A percentile compares a stretch with the other conserved stretches of the same genome.
Conservation (phyloP, 2,888 invertebrate species). For the Eueremaeus valkanovi region DNA sequence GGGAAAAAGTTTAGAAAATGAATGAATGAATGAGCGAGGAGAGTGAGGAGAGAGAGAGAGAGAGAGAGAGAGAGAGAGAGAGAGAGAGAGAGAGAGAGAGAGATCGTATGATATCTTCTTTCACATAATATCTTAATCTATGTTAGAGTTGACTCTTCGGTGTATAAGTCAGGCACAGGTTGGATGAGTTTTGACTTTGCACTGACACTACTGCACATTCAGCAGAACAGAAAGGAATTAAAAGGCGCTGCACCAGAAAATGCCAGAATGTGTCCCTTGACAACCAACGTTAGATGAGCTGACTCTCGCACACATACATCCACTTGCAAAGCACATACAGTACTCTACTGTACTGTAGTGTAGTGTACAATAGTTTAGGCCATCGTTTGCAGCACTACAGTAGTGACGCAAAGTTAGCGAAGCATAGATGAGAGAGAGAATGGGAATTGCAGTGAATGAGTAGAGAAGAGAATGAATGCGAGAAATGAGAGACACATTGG, state of each 20-base stretch:
- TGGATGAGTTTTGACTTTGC: slow-evolving; percentile 33
- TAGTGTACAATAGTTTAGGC: not conserved
- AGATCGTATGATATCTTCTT: not conserved
- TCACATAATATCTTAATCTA: slow-evolving; percentile 34
- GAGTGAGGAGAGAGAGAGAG: too few relatives aligned
- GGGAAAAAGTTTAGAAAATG: not conserved
- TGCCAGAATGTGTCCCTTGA: slow-evolving; percentile 32
- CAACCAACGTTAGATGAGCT: slow-evolving; percentile 13
- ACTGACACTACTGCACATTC: not conserved
- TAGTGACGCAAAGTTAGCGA: slow-evolving; percentile 16
- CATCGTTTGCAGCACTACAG: not conserved
- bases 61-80: too few relatives aligned
- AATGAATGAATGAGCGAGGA: too few relatives aligned
- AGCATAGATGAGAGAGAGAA: slow-evolving; percentile 21
- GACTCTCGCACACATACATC: not conserved
- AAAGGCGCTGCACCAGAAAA: slow-evolving; percentile 30
- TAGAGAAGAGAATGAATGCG: not conserved
- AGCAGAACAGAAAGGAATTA: slow-evolving; percentile 29
- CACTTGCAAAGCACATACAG: not conserved
- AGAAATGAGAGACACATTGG: not conserved
- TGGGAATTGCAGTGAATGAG: not conserved
- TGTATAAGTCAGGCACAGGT: slow-evolving; percentile 22
- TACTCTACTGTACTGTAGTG: too few relatives aligned
- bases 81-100: too few relatives aligned
- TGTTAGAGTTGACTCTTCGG: slow-evolving; percentile 16